Evolutionary conservation across 2,888 invertebrate species (phyloP), one percentile per base, ranked within the genome.

Genomic region (Caenorhabditis uteleia): DNA sequence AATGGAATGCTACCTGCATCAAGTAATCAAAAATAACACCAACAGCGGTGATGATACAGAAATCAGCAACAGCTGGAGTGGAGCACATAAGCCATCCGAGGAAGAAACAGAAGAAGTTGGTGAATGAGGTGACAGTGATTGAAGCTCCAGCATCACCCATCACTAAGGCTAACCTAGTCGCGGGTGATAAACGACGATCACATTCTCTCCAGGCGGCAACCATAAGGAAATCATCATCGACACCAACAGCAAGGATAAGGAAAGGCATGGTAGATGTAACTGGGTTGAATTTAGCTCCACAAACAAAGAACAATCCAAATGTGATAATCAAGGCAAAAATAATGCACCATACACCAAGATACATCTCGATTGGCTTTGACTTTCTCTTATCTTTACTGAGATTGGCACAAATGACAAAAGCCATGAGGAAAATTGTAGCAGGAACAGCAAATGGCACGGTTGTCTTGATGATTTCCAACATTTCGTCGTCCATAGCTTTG

Each of bases 251-350:
- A 27, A 82, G 54, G 18, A 82, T 71, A 5, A 82, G 68, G 70
- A 82, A 82, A 0, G 82, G 82, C 82, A 82, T 82, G 10, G 82
- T 82, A 33, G 78, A 77, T 36, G 78, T 77, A 38, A 82, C 82
- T 16, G 82, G 82, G 55, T 82, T 82, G 70, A 82, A 82, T 26
- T 75, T 59, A 21, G 77, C 66, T 46, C 82, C 82, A 48, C 56
- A 69, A 64, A 69, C 75, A 70, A 82, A 82, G 44, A 77, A 77
- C 23, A 79, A 39, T 33, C 82, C 82, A 48, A 82, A 82, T 23
- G 82, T 82, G 48, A 70, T 61, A 38, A 78, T 65, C 33, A 82
- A 65, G 20, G 80, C 76, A 25, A 78, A 71, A 31, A 79, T 76
- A 21, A 82, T 74, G 38, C 76, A 72, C 62, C 79, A 75, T 1